These are phyloP conservation scores for Meteorus cinctellus DNA, from an alignment of 2,888 invertebrate genomes.

Conservation along the genomic window DNA sequence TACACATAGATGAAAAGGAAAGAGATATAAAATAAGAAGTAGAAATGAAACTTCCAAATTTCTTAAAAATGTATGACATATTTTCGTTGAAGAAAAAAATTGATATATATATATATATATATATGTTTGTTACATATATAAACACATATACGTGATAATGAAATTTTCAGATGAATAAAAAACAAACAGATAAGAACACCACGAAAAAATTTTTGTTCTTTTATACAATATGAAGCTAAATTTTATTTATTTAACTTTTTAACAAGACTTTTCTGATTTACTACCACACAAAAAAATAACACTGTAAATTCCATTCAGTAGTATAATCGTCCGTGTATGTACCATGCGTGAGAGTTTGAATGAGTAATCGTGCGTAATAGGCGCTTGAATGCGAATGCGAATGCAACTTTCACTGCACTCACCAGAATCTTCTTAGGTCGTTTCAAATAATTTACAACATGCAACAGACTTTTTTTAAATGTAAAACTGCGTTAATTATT, in stretches of 20 bases:
- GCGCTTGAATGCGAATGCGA: constrained; percentile 24
- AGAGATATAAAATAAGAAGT: not conserved
- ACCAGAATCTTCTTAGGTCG: constrained; percentile 14
- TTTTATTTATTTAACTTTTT: too few relatives aligned
- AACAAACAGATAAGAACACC: constrained; percentile 28
- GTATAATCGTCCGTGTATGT: not conserved
- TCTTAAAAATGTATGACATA: constrained; percentile 56
- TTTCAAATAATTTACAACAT: constrained; percentile 2
- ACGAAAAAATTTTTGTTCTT: not conserved
- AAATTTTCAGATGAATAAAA: constrained; percentile 59
- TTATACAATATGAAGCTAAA: too few relatives aligned
- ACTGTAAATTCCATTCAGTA: not conserved
- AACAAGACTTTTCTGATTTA: too few relatives aligned
- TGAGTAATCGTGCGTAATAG: constrained; percentile 31
- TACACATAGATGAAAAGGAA: not conserved
- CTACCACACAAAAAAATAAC: not conserved
- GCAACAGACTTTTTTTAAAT: not conserved
- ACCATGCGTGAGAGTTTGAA: constrained; percentile 24
- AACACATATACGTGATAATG: constrained; percentile 60
- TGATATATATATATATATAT: constrained; percentile 45
- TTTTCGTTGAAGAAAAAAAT: constrained; percentile 53
- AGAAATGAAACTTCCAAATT: constrained; percentile 18
- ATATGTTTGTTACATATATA: constrained; percentile 51
- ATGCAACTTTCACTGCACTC: constrained; percentile 39
- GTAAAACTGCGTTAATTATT: not conserved